A percentile compares a stretch with the other conserved stretches of the same genome.
phyloP scores from a whole-genome alignment of 2,113 vertebrate genomes.

The Indri indri region DNA sequence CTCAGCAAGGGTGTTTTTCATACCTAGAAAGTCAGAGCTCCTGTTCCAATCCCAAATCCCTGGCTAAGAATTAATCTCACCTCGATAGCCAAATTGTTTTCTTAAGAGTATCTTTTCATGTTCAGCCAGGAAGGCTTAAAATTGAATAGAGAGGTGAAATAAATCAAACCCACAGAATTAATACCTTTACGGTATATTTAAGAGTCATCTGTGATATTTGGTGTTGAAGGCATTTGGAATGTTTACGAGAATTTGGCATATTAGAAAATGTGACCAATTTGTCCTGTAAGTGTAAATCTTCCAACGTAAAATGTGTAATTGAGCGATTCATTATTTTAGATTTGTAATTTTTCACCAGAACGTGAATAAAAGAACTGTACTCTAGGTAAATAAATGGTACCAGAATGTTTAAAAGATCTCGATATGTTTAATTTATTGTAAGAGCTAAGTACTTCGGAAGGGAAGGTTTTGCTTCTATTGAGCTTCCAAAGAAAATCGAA shows the following conservation, averaged over 20 bases:
- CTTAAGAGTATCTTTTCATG: not conserved
- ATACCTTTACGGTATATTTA: not conserved
- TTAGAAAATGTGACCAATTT: not conserved
- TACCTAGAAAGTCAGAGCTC: not conserved
- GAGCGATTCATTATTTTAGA: constrained; percentile 47
- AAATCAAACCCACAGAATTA: not conserved
- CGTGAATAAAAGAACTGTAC: not conserved
- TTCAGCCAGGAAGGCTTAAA: not conserved
- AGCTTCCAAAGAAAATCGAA: constrained; percentile 47
- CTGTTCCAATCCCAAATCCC: not conserved
- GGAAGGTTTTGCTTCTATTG: not conserved
- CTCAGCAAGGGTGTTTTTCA: not conserved
- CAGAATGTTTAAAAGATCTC: not conserved
- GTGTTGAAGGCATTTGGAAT: not conserved
- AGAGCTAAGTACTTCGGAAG: not conserved
- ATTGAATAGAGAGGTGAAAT: not conserved
- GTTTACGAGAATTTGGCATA: not conserved
- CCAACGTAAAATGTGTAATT: not conserved
- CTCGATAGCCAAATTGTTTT: not conserved
- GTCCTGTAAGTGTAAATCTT: not conserved
- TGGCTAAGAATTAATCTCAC: not conserved
- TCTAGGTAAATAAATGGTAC: not conserved
- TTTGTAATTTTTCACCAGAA: not conserved
- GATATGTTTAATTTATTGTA: constrained; percentile 32
- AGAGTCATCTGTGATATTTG: not conserved